Evolutionary conservation across 2,888 invertebrate species (phyloP), one percentile per base, ranked within the genome.

Genomic region (Laspeyria flexula): DNA sequence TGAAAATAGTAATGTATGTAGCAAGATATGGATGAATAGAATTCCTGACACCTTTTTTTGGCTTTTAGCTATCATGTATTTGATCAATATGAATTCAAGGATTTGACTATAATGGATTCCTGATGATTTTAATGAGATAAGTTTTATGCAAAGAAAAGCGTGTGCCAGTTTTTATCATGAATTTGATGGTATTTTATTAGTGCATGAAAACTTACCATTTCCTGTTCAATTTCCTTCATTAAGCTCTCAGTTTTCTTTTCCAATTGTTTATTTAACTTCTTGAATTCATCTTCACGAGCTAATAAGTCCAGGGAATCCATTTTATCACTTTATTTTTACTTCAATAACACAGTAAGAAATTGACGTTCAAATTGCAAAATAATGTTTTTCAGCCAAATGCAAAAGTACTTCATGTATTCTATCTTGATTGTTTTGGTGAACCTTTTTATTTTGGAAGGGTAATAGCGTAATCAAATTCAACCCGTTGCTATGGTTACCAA

Each of bases 261-360:
- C 38, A 92, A 71, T 60, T 91, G 87, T 59, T 86, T 88, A 56
- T 91, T 92, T 1, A 92, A 78, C 58, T 87, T 89, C 60, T 87
- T 90, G 54, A 88, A 91, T 68, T 90, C 90, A 76, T 90, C 83
- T 72, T 91, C 92, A 11, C 90, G 83, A 2, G 89, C 91, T 66
- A 91, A 61, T 38, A 91, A 72, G 12, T 87, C 84, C n/a, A 78
- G 25, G 7, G 85, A 82, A 63, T 91, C 89, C 91, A 91, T 90
- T 60, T 68, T 76, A 41, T 13, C 37, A 27, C 1, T 41, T 33
- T 49, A 38, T 55, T 29, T 52, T 18, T 39, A 53, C n/a, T 43
- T 31, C 7, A 6, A 35, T 3, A 35, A 35, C 18, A 2, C 18
- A 10, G n/a, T 10, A 10, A n/a, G n/a, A 16, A 0, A 6, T 10